Percentiles rank a stretch among this genome's conserved stretches.
Conservation (phyloP, 1,140 invertebrate genomes). For the Pachyrhynchus sulphureomaculatus region DNA sequence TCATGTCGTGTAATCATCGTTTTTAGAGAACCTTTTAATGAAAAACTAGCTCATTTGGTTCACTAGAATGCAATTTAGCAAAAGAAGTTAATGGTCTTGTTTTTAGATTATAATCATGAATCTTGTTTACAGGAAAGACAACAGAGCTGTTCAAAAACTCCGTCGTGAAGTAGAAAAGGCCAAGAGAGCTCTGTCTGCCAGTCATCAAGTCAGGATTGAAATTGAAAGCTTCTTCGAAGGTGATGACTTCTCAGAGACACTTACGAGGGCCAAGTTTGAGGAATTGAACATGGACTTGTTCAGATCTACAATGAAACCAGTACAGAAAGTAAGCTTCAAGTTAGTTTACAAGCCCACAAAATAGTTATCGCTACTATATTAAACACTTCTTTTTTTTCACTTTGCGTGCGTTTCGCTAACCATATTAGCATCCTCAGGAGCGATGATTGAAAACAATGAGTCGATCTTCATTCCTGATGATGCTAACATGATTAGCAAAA, state of each 20-base stretch:
- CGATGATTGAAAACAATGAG: no score
- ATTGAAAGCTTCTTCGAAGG: slow-evolving; percentile 99
- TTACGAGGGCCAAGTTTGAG: slow-evolving; percentile 99
- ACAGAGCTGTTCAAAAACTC: slow-evolving; percentile 93
- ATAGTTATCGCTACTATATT: no score
- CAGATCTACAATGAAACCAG: slow-evolving; percentile 96
- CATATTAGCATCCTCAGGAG: no score
- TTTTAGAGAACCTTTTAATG: no score
- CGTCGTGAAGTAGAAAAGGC: slow-evolving; percentile 97
- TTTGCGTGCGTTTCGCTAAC: no score
- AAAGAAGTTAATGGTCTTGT: no score
- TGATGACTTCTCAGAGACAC: slow-evolving; percentile 98
- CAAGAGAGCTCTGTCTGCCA: slow-evolving; percentile 92
- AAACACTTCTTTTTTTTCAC: neutral
- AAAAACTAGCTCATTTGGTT: no score
- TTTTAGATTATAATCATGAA: neutral
- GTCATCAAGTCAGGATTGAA: slow-evolving; percentile 96
- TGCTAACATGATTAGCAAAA: no score
- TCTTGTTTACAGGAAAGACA: slow-evolving; percentile 65
- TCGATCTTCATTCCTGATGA: no score
- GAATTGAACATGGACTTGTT: slow-evolving; percentile 99
- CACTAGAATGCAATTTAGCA: no score
- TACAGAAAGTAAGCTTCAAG: slow-evolving; percentile 71
- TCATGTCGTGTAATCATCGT: no score
- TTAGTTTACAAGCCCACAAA: neutral